phyloP scores from a whole-genome alignment of 2,888 invertebrate species.

The Drosophila stalkeri region DNA sequence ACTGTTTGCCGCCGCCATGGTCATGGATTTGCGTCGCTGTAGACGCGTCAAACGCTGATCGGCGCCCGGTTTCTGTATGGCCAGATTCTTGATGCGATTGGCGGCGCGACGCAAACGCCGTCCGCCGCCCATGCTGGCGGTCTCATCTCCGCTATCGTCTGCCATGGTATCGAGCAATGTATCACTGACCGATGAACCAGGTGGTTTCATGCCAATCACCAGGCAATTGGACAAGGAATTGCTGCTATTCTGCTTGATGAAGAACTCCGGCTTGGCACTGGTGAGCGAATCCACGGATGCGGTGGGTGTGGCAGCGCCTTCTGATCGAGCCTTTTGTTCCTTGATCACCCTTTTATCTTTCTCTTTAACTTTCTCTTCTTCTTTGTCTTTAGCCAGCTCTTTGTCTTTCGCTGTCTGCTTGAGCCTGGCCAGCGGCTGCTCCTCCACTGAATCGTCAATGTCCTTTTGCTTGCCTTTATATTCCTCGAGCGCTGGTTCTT shows the following conservation, averaged over 20 bases:
- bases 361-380: not conserved
- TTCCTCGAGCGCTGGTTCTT: constrained; percentile 4
- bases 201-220: constrained; percentile 57
- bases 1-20: constrained; percentile 36
- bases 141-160: constrained; percentile 43
- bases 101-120: constrained; percentile 39
- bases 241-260: constrained; percentile 55
- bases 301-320: constrained; percentile 7
- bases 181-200: not conserved
- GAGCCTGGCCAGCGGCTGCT: constrained; percentile 18
- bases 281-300: not conserved
- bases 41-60: constrained; percentile 61
- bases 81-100: constrained; percentile 27
- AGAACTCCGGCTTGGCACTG: constrained; percentile 51
- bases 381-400: not conserved
- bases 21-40: constrained; percentile 62
- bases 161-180: constrained; percentile 19
- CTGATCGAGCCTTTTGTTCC: not conserved
- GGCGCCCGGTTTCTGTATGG: constrained; percentile 44
- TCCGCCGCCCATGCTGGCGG: constrained; percentile 32
- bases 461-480: constrained; percentile 30
- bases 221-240: constrained; percentile 38
- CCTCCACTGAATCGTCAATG: constrained; percentile 9
- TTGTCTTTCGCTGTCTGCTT: constrained; percentile 1
- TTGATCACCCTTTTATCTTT: not conserved